These are phyloP conservation scores for Drosophila suzukii DNA, from an alignment of 1,140 invertebrate species.

Conservation along the genomic window DNA sequence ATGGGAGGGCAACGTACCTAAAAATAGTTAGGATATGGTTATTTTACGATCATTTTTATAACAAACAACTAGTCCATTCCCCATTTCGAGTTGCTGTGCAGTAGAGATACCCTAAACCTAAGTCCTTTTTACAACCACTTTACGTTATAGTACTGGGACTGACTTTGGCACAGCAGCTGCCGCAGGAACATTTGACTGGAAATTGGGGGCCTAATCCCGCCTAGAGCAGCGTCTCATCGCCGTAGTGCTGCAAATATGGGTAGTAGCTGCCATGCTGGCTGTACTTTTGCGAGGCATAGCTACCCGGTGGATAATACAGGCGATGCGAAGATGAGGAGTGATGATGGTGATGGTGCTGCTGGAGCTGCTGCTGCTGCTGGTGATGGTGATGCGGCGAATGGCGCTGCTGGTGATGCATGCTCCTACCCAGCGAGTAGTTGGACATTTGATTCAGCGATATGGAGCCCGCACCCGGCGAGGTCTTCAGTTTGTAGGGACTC, in stretches of 20 bases:
- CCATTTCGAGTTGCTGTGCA: not conserved
- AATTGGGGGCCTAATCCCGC: not conserved
- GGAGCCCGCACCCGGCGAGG: conserved; percentile 47
- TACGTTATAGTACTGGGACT: conserved; percentile 7
- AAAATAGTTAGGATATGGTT: not conserved
- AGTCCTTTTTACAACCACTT: not conserved
- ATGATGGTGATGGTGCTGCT: conserved; percentile 19
- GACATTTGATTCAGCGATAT: conserved; percentile 76
- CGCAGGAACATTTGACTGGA: conserved; percentile 40
- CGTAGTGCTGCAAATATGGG: conserved; percentile 59
- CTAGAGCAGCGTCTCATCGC: conserved; percentile 71
- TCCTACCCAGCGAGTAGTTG: conserved; percentile 61
- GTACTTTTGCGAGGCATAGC: conserved; percentile 56
- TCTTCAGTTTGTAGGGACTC: conserved; percentile 67
- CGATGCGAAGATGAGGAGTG: conserved; percentile 57
- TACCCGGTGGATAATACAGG: conserved; percentile 48
- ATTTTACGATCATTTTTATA: not conserved
- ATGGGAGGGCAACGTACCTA: not conserved
- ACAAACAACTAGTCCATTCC: no score
- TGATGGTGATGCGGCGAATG: conserved; percentile 35
- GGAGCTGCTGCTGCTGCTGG: conserved; percentile 9
- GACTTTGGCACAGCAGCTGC: conserved; percentile 22
- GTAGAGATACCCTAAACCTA: not conserved
- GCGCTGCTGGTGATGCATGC: conserved; percentile 31
- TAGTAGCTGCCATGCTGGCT: conserved; percentile 49